Evolutionary conservation across 2,888 invertebrate species (phyloP), one percentile per base, ranked within the genome.

Genomic region (Dicranocentrus wangi): DNA sequence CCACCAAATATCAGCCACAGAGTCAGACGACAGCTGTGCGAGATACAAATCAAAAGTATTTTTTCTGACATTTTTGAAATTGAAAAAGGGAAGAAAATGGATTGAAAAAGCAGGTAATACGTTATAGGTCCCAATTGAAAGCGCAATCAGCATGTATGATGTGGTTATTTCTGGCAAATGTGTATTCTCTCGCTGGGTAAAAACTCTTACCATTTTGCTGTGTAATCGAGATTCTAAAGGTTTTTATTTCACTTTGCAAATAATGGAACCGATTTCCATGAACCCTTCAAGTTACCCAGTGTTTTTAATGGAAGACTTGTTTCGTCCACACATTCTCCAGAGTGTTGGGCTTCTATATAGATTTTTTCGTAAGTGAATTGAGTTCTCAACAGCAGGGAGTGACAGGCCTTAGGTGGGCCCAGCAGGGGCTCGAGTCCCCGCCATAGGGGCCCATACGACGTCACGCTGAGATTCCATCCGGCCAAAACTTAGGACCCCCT

Each of bases 381-480:
- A 86, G 86, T 86, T 86, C 86, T 85, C 86, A 85, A 84, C 86
- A 85, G 85, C 84, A 83, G 85, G 86, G 82, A 81, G 76, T 79
- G 83, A 82, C 80, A 84, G 79, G 84, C 86, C 85, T 82, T 85
- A 86, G 86, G 86, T 86, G 86, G 85, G 84, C 85, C 78, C 85
- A 76, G 81, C 86, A 81, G 85, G 86, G 82, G 42, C 55, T 82
- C 80, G 66, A 75, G 76, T 73, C 83, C 82, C 78, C 79, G 65
- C 78, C 83, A 63, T 72, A 85, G 82, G 85, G 81, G 84, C 77
- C 84, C 77, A 77, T 81, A 66, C 78, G 82, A 83, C 79, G 70
- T 76, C 85, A 82, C 80, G 83, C 83, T 72, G 86, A 65, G 72
- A 84, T 80, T 81, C 83, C 83, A 86, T 85, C 84, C 84, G 85